phyloP scores from a whole-genome alignment of 2,797 vertebrate genomes.

The Philypnodon macrostomus region DNA sequence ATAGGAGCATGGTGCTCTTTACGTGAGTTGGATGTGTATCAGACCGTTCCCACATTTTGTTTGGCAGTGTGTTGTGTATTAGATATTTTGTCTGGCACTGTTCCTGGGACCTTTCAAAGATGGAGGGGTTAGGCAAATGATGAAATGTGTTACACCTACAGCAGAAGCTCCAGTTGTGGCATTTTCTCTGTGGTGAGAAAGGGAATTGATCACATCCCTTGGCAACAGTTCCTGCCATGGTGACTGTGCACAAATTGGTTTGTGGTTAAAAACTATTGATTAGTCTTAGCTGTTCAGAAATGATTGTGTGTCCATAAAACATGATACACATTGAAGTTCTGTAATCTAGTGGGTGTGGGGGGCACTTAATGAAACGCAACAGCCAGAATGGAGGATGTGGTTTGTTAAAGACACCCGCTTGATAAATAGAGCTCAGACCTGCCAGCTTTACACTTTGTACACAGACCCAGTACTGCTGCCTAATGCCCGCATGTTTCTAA shows the following conservation, averaged over 20 bases:
- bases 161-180: slow-evolving; percentile 24
- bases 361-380: slow-evolving; percentile 76
- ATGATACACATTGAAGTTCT: slow-evolving; percentile 25
- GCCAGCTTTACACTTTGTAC: slow-evolving; percentile 53
- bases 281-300: too few species aligned
- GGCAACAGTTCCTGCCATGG: slow-evolving; percentile 18
- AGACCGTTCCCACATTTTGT: slow-evolving; percentile 47
- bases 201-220: slow-evolving; percentile 40
- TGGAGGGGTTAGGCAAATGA: slow-evolving; percentile 30
- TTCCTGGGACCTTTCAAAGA: slow-evolving; percentile 35
- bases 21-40: slow-evolving; percentile 34
- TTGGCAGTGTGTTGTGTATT: slow-evolving; percentile 47
- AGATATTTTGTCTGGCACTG: slow-evolving; percentile 39
- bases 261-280: slow-evolving; percentile 22
- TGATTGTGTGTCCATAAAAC: too few species aligned
- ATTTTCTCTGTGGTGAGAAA: slow-evolving; percentile 21
- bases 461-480: slow-evolving; percentile 52
- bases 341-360: slow-evolving; percentile 46
- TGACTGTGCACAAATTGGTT: slow-evolving; percentile 42
- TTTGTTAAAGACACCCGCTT: slow-evolving; percentile 79
- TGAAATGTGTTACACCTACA: slow-evolving; percentile 36
- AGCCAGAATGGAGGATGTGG: slow-evolving; percentile 77
- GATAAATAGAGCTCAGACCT: slow-evolving; percentile 72
- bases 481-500: slow-evolving; percentile 39
- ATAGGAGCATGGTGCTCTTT: slow-evolving; percentile 32